phyloP scores from a whole-genome alignment of 2,113 vertebrate species.

The Istiophorus platypterus region DNA sequence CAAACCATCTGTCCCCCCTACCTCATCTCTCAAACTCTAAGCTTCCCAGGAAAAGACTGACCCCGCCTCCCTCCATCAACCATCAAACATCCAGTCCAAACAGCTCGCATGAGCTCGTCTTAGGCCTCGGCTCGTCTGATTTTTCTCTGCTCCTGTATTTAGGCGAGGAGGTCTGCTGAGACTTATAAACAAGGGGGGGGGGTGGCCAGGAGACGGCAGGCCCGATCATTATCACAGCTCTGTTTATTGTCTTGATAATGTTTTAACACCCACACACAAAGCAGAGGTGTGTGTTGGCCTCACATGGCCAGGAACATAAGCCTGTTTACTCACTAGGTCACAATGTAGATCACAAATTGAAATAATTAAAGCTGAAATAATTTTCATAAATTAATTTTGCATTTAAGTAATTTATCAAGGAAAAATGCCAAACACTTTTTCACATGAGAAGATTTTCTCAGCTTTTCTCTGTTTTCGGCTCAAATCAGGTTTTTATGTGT shows the following conservation, averaged over 20 bases:
- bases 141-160: conserved; percentile 52
- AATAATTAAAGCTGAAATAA: background rate
- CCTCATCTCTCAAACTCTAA: conserved; percentile 29
- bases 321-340: background rate
- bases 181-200: conserved; percentile 26
- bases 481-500: too few relatives aligned
- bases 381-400: background rate
- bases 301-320: background rate
- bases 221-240: conserved; percentile 58
- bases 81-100: background rate
- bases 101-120: conserved; percentile 2
- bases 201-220: conserved; percentile 21
- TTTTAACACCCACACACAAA: conserved; percentile 31
- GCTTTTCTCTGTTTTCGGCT: too few relatives aligned
- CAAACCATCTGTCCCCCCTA: conserved; percentile 19
- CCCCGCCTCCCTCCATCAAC: conserved; percentile 10
- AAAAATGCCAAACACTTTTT: background rate
- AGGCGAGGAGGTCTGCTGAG: conserved; percentile 57
- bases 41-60: conserved; percentile 39
- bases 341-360: too few relatives aligned
- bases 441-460: background rate
- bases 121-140: background rate
- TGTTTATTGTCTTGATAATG: conserved; percentile 57
- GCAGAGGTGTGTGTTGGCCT: conserved; percentile 25
- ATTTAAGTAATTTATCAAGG: too few relatives aligned